Evolutionary conservation across 2,113 vertebrate genomes (phyloP).

Genomic region (Colaptes auratus): DNA sequence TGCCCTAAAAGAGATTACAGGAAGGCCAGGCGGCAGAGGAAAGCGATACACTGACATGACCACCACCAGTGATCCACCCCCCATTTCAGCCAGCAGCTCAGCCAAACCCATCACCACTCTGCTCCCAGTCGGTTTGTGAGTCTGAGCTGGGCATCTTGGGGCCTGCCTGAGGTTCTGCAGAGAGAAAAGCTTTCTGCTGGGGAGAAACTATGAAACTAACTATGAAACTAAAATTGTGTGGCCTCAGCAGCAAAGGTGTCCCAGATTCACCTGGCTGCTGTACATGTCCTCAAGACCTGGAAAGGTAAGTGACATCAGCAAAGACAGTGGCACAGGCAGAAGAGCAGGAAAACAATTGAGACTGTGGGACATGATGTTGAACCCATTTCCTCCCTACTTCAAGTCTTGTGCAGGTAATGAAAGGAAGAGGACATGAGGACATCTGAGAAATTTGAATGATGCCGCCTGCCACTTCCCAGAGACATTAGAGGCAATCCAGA

Average conservation of each 20-base stretch:
- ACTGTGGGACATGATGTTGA: not conserved
- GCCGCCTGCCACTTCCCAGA: not conserved
- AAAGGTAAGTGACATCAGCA: not conserved
- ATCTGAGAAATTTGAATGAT: not conserved
- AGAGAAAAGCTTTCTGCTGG: not conserved
- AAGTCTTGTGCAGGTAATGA: not conserved
- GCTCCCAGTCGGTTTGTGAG: accelerated
- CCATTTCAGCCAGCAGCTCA: not conserved
- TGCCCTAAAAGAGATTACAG: not conserved
- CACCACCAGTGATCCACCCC: accelerated
- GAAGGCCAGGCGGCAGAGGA: not conserved
- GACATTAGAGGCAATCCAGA: not conserved
- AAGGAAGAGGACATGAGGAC: not conserved
- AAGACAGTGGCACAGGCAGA: not conserved
- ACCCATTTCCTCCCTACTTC: not conserved
- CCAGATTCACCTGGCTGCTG: not conserved
- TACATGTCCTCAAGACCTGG: not conserved
- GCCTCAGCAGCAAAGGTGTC: not conserved
- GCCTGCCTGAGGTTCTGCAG: not conserved
- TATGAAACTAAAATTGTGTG: no score
- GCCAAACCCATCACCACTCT: accelerated
- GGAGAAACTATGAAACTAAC: no score
- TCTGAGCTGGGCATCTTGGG: not conserved
- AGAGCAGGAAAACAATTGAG: not conserved
- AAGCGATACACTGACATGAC: accelerated